Evolutionary conservation across 1,140 invertebrate species (phyloP).

Genomic region (Megalopta genalis): DNA sequence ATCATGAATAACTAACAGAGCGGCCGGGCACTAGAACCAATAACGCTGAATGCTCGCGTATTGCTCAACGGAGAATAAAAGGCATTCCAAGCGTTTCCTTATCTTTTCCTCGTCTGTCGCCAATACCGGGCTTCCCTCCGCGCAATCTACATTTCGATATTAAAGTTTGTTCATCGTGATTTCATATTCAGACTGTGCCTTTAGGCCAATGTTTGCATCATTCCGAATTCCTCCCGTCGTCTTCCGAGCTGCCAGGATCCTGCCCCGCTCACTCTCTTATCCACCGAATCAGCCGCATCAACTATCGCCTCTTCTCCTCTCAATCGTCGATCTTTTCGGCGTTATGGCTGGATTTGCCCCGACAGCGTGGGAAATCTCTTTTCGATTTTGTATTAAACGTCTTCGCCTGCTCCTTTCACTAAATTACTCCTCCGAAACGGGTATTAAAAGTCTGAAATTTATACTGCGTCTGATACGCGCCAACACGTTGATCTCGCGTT

Average conservation of each 20-base stretch:
- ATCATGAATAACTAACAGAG: not conserved
- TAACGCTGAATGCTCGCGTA: conserved; percentile 18
- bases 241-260: not conserved
- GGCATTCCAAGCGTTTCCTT: not conserved
- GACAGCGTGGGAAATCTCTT: not conserved
- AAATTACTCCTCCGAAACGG: not conserved
- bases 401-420: not conserved
- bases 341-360: conserved; percentile 22
- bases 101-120: conserved; percentile 4
- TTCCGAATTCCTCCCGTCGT: conserved; percentile 48
- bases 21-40: not conserved
- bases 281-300: conserved; percentile 15
- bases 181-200: conserved; percentile 60
- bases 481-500: no score
- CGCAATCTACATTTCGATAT: conserved; percentile 62
- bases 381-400: conserved; percentile 42
- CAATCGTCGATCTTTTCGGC: conserved; percentile 44
- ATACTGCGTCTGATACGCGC: no score
- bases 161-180: conserved; percentile 65
- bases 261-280: conserved; percentile 6
- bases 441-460: no score
- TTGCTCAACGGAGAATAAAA: conserved; percentile 10
- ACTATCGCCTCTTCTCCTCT: not conserved
- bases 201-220: conserved; percentile 62
- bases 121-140: conserved; percentile 6